These are phyloP conservation scores for Pseudorhiza aurosa DNA, from an alignment of 30 jellyfish, hydroid and myxozoan genomes.

Conservation along the genomic window DNA sequence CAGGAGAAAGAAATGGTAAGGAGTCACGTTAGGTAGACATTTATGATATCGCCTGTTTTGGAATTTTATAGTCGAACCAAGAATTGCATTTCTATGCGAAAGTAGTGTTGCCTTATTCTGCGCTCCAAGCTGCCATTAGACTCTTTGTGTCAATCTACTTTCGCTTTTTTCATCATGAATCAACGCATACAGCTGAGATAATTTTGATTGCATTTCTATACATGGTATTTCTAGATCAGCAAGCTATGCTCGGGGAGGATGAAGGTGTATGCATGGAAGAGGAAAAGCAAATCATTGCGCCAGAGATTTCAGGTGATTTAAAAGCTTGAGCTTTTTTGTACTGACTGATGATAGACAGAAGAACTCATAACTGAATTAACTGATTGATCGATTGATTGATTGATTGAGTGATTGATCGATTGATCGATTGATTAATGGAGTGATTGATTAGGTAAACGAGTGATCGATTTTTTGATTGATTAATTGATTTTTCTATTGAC, in stretches of 20 bases:
- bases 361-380: neutral
- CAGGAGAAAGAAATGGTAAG: neutral
- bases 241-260: neutral
- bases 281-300: neutral
- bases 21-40: too few relatives aligned
- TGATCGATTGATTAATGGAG: neutral
- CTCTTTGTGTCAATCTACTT: too few relatives aligned
- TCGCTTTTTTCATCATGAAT: too few relatives aligned
- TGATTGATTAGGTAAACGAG: neutral
- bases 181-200: too few relatives aligned
- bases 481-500: too few relatives aligned
- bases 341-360: neutral
- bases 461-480: neutral
- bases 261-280: constrained; percentile 30
- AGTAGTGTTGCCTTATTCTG: too few relatives aligned
- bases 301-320: neutral
- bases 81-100: too few relatives aligned
- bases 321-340: too few relatives aligned
- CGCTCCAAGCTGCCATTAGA: too few relatives aligned
- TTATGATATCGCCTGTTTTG: too few relatives aligned
- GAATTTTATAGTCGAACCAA: too few relatives aligned
- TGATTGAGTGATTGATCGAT: neutral
- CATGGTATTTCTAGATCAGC: neutral
- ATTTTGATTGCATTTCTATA: neutral
- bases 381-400: neutral